These are phyloP conservation scores for Coleophora flavipennella DNA, from an alignment of 2,888 invertebrate genomes.

Conservation along the genomic window DNA sequence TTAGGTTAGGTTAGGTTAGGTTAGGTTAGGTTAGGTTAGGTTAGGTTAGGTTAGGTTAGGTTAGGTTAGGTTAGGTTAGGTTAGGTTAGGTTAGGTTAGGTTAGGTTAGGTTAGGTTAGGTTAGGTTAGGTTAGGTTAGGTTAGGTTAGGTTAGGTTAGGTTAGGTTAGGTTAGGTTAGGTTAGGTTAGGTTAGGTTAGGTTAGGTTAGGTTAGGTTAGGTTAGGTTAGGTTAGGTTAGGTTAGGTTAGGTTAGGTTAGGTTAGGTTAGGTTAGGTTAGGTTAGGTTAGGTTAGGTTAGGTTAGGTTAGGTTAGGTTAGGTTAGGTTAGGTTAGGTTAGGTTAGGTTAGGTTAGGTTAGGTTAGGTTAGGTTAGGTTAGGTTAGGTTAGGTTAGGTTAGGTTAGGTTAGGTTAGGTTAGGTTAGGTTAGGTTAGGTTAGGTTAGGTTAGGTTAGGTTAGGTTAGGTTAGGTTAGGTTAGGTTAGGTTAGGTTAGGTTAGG, in stretches of 20 bases:
- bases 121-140: too few relatives aligned
- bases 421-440: slow-evolving; percentile 13
- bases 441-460: slow-evolving; percentile 14
- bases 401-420: slow-evolving; percentile 17
- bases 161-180: slow-evolving; percentile 13
- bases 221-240: slow-evolving; percentile 19
- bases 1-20: too few relatives aligned
- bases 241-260: slow-evolving; percentile 19
- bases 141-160: slow-evolving; percentile 10
- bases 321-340: slow-evolving; percentile 20
- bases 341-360: slow-evolving; percentile 17
- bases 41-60: slow-evolving; percentile 17
- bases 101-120: too few relatives aligned
- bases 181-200: slow-evolving; percentile 16
- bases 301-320: slow-evolving; percentile 16
- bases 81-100: too few relatives aligned
- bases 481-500: slow-evolving; percentile 13
- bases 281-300: slow-evolving; percentile 17
- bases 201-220: slow-evolving; percentile 17
- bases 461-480: slow-evolving; percentile 15
- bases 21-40: too few relatives aligned
- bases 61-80: slow-evolving; percentile 2
- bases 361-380: slow-evolving; percentile 19
- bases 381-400: slow-evolving; percentile 19
- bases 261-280: slow-evolving; percentile 15